These are phyloP conservation scores for Ateles fusciceps DNA, from an alignment of 2,797 vertebrate genomes.

Conservation along the genomic window DNA sequence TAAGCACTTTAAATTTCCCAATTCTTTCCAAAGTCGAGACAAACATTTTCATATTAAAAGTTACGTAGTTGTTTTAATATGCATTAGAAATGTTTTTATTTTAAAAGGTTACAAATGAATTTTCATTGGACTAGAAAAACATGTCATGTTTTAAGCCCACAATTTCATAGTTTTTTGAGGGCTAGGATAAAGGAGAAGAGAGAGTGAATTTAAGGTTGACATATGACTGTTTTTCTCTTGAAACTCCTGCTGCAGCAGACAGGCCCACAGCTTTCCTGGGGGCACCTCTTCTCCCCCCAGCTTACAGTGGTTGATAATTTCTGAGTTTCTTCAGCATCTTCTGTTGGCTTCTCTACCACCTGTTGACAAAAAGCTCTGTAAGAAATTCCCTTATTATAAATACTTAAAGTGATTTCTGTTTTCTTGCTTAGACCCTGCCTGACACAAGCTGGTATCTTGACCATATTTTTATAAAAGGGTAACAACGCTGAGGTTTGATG, in stretches of 20 bases:
- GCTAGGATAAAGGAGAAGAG: neutral
- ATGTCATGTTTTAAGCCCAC: neutral
- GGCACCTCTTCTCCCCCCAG: neutral
- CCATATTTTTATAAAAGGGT: neutral
- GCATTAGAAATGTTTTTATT: neutral
- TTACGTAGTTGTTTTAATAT: neutral
- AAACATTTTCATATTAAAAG: slow-evolving; percentile 4
- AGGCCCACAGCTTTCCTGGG: neutral
- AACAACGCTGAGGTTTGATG: neutral
- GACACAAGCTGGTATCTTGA: neutral
- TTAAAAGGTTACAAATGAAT: neutral
- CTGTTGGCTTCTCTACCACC: neutral
- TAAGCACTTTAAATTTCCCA: neutral
- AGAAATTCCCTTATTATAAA: neutral
- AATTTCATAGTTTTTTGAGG: neutral
- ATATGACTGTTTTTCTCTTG: neutral
- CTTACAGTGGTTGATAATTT: neutral
- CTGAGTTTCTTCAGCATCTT: neutral
- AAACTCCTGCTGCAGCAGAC: neutral
- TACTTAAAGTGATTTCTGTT: neutral
- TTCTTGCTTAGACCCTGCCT: neutral
- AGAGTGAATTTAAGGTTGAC: neutral
- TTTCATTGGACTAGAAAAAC: neutral
- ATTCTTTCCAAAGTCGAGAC: neutral
- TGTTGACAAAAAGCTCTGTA: neutral